Conservation (phyloP, 2,797 vertebrate genomes). For the Morelia viridis region DNA sequence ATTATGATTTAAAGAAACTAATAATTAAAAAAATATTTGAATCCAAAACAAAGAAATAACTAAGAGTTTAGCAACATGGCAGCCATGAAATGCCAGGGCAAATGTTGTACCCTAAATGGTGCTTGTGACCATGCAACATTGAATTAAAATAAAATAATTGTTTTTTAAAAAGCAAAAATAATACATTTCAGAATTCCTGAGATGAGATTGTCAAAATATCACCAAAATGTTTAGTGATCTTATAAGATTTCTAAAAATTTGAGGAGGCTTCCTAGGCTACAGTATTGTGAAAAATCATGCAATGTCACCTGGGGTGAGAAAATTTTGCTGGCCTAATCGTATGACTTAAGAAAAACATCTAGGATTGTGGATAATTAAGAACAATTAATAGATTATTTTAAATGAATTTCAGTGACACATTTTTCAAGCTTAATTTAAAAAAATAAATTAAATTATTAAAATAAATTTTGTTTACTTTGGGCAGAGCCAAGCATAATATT, state of each 20-base stretch:
- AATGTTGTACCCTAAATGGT: not conserved
- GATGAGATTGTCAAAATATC: not conserved
- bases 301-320: too few species aligned
- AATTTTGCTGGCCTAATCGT: too few species aligned
- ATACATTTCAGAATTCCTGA: not conserved
- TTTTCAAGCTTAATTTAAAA: not conserved
- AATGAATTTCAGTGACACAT: not conserved
- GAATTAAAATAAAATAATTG: not conserved
- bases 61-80: not conserved
- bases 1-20: not conserved
- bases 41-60: not conserved
- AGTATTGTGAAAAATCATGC: too few species aligned
- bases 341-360: not conserved
- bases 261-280: too few species aligned
- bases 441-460: not conserved
- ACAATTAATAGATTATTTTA: not conserved
- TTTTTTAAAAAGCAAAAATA: not conserved
- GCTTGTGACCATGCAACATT: not conserved
- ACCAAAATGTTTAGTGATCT: not conserved
- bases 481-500: not conserved
- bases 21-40: not conserved
- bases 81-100: not conserved
- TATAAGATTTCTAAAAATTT: not conserved
- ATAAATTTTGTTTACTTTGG: not conserved
- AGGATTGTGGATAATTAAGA: not conserved